Conservation (phyloP, 2,797 vertebrate genomes). For the Intellagama lesueurii region DNA sequence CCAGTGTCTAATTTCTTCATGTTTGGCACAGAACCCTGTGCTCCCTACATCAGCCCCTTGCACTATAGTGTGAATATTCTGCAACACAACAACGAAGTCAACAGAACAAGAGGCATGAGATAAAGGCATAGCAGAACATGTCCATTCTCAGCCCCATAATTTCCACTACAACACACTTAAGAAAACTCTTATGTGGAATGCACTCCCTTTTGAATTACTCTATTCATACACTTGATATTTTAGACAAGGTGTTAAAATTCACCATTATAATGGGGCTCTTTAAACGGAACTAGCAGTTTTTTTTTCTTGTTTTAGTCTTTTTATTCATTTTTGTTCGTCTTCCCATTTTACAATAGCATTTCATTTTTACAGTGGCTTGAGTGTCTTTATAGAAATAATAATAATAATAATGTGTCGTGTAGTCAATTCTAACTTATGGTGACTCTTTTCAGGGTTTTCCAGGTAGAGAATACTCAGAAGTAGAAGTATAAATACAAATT, state of each 20-base stretch:
- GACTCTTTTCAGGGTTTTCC: too few relatives aligned
- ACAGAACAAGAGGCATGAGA: neutral
- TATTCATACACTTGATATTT: neutral
- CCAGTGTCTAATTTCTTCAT: neutral
- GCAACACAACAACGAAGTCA: neutral
- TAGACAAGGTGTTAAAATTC: neutral
- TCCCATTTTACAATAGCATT: neutral
- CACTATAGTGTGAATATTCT: neutral
- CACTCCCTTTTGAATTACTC: neutral
- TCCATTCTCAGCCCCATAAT: neutral
- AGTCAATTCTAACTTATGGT: too few relatives aligned
- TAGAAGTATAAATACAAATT: too few relatives aligned
- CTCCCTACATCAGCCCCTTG: neutral
- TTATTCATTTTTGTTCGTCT: neutral
- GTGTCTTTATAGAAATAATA: neutral
- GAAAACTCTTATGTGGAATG: neutral
- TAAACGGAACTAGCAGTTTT: too few relatives aligned
- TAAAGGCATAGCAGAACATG: neutral
- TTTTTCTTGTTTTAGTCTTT: neutral
- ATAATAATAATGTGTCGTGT: too few relatives aligned
- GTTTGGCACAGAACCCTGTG: neutral
- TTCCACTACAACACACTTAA: neutral
- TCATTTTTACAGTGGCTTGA: neutral
- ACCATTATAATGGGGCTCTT: neutral
- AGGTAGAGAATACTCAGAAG: too few relatives aligned